Evolutionary conservation across 2,888 invertebrate species (phyloP), one percentile per base, ranked within the genome.

Genomic region (Nowickia ferox): DNA sequence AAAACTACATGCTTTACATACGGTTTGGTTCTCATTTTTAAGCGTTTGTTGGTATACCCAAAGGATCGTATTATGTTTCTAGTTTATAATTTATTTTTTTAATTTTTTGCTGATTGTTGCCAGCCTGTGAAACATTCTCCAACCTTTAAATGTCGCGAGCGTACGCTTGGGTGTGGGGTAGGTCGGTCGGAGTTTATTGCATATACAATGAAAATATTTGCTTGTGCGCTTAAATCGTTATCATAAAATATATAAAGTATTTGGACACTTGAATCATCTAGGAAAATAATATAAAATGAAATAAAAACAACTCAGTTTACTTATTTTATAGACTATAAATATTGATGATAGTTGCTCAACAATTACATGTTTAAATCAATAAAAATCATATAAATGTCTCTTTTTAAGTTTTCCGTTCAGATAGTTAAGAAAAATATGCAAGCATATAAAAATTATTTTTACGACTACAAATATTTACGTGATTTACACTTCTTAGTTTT

Each of bases 331-430:
- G 80, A 71, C 55, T 61, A 68, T 81, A 84, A 84, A 80, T 46
- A 61, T 65, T 69, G 71, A 46, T 65, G 75, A 71, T 66, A 84
- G 79, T 84, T 76, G 80, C 65, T 57, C 53, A 76, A 19, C 57
- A 80, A 84, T 84, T 77, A 66, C 55, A 72, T 77, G 77, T 81
- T 84, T 81, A 77, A 84, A 80, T 84, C 84, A 74, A 74, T 84
- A 81, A 84, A 81, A 81, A 63, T 72, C 57, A 51, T 72, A 76
- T 81, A 81, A 84, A 81, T 74, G 80, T 77, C 68, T 77, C 68
- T 46, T 44, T 59, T 48, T 61, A 51, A 71, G 68, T 71, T 84
- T 75, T 84, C 13, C 17, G 17, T 76, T 44, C 8, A 63, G 65
- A 55, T 78, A 48, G 46, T 42, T 55, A 46, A 46, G 13, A 55